Base-by-base conservation (phyloP, 1,140 invertebrate genomes). In the Bicyclus anynana region DNA sequence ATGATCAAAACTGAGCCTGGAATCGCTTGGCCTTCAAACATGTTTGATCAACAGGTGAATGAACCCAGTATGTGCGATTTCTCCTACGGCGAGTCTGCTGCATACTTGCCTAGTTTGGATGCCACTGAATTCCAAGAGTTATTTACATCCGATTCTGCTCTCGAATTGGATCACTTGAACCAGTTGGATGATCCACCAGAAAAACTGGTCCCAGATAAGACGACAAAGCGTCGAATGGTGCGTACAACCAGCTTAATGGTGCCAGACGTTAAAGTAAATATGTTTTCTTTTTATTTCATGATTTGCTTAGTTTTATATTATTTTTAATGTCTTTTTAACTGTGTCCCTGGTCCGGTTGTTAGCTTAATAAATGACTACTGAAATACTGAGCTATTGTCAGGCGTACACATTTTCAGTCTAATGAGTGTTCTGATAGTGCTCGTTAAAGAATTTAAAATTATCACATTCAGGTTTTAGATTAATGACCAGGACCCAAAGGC, bases 1-100 rank as follows among this genome's bases (percentile, higher is more conserved):
- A 44, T 79, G 27, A 63, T 81, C 0, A 84, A 86, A 54, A 74
- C 69, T 2, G 80, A 84, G 35, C 27, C 77, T 0, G 72, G 72
- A 26, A 72, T 79, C 2, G 77, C 79, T 14, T 84, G 81, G 80
- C 59, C 63, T n/a, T n/a, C n/a, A 10, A 44, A 44, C 13, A 60
- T 74, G 13, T 74, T 69, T 17, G 47, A 67, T 5, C 67, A 67
- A 27, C 40, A 59, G 1, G 63, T 67, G 0, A 72, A 66, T 27
- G 72, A 75, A 26, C 69, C 67, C 2, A 74, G 78, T 29, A 29
- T 77, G 2, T 72, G 67, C 46, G 81, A 83, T 33, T 80, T 79
- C 44, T 73, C 73, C 0, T 83, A 74, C 48, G 72, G 73, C 0
- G 78, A 82, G 0, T 64, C 71, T n/a, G 0, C 63, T 72, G 33